A percentile compares a stretch with the other conserved stretches of the same genome.
These are phyloP conservation scores for Synanthedon formicaeformis DNA, from an alignment of 2,888 invertebrate genomes.

Conservation along the genomic window DNA sequence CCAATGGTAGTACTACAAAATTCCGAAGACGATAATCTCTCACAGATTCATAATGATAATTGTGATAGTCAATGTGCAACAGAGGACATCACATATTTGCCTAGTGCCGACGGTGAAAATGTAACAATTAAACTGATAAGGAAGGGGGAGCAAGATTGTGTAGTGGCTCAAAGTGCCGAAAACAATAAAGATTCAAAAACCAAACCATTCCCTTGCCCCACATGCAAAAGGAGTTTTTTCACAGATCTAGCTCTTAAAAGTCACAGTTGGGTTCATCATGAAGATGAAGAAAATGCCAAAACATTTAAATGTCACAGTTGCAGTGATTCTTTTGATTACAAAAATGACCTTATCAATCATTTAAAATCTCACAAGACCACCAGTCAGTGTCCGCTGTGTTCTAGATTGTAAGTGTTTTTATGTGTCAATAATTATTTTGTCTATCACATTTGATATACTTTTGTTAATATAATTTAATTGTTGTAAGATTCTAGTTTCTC, in stretches of 20 bases:
- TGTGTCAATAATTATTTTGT: neutral
- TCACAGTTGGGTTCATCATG: conserved; percentile 71
- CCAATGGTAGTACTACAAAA: conserved; percentile 77
- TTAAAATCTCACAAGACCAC: conserved; percentile 73
- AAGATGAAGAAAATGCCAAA: conserved; percentile 28
- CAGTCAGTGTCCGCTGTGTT: conserved; percentile 75
- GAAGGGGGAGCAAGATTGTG: conserved; percentile 14
- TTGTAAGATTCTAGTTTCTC: too few species aligned
- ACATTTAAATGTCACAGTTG: conserved; percentile 70
- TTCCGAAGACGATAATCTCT: conserved; percentile 41
- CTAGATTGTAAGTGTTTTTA: conserved; percentile 70
- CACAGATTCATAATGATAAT: conserved; percentile 16
- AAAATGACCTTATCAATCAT: conserved; percentile 74
- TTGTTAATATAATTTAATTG: too few species aligned
- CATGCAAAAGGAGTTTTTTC: conserved; percentile 66
- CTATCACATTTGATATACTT: too few species aligned
- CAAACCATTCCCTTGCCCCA: conserved; percentile 68
- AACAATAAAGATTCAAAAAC: conserved; percentile 12
- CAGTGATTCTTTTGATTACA: conserved; percentile 71
- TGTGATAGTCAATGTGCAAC: conserved; percentile 4
- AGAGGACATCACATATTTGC: conserved; percentile 36
- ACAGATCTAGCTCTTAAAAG: conserved; percentile 73
- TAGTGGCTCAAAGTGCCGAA: conserved; percentile 5
- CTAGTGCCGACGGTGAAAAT: conserved; percentile 28
- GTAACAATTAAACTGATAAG: conserved; percentile 45